phyloP scores from a whole-genome alignment of 2,797 vertebrate genomes.

The Trematocara caparti region DNA sequence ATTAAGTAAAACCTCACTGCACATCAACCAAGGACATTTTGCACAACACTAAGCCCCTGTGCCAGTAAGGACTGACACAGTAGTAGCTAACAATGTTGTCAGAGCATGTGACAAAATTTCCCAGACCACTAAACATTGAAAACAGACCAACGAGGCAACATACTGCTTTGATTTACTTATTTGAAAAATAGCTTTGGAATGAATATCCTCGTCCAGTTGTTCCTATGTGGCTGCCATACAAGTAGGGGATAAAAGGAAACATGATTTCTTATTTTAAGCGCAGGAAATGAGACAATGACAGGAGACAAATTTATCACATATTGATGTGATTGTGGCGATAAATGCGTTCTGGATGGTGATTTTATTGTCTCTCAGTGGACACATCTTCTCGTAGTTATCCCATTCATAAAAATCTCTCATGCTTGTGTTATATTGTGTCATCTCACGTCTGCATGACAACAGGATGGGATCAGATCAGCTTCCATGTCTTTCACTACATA shows the following conservation, averaged over 20 bases:
- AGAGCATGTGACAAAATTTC: slow-evolving; percentile 65
- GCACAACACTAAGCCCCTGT: not conserved
- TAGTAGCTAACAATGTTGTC: slow-evolving; percentile 51
- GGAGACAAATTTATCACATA: slow-evolving; percentile 58
- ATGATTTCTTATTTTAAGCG: slow-evolving; percentile 48
- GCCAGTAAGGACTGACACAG: slow-evolving; percentile 44
- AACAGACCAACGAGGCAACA: slow-evolving; percentile 62
- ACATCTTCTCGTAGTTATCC: not conserved
- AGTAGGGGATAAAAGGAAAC: slow-evolving; percentile 55
- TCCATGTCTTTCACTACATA: not conserved
- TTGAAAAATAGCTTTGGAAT: slow-evolving; percentile 70
- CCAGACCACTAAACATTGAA: slow-evolving; percentile 64
- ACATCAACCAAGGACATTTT: slow-evolving; percentile 19
- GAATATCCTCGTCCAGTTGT: slow-evolving; percentile 45
- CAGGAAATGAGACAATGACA: slow-evolving; percentile 72
- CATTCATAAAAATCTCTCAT: not conserved
- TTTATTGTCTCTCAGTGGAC: slow-evolving; percentile 32
- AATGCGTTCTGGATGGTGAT: slow-evolving; percentile 19
- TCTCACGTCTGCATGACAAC: slow-evolving; percentile 12
- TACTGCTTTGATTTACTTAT: slow-evolving; percentile 65
- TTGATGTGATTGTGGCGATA: slow-evolving; percentile 51
- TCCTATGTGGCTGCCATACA: slow-evolving; percentile 50
- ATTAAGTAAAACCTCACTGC: slow-evolving; percentile 6
- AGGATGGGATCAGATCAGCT: not conserved
- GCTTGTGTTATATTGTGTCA: not conserved